phyloP scores from a whole-genome alignment of 2,797 vertebrate species.

The Apogon hyalosoma region DNA sequence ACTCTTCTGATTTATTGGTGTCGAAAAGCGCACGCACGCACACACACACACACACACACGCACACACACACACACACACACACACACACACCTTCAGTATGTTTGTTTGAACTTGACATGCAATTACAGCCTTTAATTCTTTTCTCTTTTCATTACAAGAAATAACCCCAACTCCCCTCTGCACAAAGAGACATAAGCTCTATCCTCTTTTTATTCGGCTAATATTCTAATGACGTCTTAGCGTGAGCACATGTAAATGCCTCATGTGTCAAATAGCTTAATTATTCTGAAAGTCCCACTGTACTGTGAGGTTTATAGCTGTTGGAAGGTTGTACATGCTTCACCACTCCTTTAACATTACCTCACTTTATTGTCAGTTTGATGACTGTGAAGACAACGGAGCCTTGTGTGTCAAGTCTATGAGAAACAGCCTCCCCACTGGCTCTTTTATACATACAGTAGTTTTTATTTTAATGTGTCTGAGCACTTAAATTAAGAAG shows the following conservation, averaged over 20 bases:
- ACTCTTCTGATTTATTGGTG: slow-evolving; percentile 17
- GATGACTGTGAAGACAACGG: slow-evolving; percentile 28
- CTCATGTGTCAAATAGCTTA: slow-evolving; percentile 41
- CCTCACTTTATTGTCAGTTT: slow-evolving; percentile 43
- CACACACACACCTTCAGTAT: background rate
- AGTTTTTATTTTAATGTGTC: slow-evolving; percentile 52
- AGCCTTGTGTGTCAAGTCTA: slow-evolving; percentile 42
- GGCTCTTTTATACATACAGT: slow-evolving; percentile 38
- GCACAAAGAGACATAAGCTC: slow-evolving; percentile 1
- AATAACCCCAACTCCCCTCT: background rate
- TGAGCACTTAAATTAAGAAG: slow-evolving; percentile 62
- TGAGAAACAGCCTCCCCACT: slow-evolving; percentile 34
- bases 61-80: background rate
- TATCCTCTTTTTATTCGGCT: slow-evolving; percentile 17
- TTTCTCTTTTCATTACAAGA: slow-evolving; percentile 5
- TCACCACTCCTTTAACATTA: slow-evolving; percentile 35
- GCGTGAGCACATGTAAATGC: slow-evolving; percentile 24
- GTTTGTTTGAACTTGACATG: slow-evolving; percentile 22
- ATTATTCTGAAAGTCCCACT: slow-evolving; percentile 1
- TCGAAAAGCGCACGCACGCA: background rate
- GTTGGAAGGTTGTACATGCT: slow-evolving; percentile 26
- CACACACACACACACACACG: background rate
- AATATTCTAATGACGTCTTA: slow-evolving; percentile 32
- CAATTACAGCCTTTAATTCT: slow-evolving; percentile 14
- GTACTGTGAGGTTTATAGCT: slow-evolving; percentile 49